phyloP scores from a whole-genome alignment of 2,888 invertebrate species.

The Lymantria dispar region DNA sequence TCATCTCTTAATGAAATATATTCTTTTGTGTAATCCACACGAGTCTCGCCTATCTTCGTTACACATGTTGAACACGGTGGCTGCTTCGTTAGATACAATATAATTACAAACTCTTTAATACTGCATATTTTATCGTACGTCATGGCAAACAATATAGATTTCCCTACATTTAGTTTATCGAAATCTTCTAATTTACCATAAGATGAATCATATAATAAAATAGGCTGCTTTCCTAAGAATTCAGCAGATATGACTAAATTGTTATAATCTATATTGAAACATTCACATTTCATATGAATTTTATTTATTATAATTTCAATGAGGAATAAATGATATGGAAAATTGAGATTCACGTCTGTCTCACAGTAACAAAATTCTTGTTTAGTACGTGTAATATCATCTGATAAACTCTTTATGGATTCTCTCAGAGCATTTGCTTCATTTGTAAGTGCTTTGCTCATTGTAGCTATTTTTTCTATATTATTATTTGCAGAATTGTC shows the following conservation, averaged over 20 bases:
- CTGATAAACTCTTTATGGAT: conserved; percentile 62
- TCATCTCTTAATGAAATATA: conserved; percentile 60
- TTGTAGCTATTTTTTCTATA: conserved; percentile 64
- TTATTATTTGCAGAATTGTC: conserved; percentile 45
- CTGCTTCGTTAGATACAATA: conserved; percentile 62
- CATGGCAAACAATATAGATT: conserved; percentile 73
- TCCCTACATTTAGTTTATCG: conserved; percentile 64
- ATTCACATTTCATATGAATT: conserved; percentile 77
- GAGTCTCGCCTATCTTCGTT: conserved; percentile 65
- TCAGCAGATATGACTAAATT: conserved; percentile 67
- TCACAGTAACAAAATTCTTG: conserved; percentile 37
- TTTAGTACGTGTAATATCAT: conserved; percentile 62
- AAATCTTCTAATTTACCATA: conserved; percentile 65
- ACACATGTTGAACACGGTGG: conserved; percentile 69
- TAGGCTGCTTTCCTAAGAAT: conserved; percentile 68
- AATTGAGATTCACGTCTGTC: conserved; percentile 53
- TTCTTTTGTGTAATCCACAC: conserved; percentile 64
- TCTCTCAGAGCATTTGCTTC: conserved; percentile 68
- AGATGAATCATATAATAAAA: conserved; percentile 63
- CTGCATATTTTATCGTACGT: conserved; percentile 73
- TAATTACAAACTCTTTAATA: conserved; percentile 61
- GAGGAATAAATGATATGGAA: conserved; percentile 72
- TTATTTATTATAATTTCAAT: conserved; percentile 73
- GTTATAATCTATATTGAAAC: conserved; percentile 68
- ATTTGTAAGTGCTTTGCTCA: conserved; percentile 65